Percentiles rank a stretch among this genome's conserved stretches.
Conservation (phyloP, 2,888 invertebrate species). For the Protophormia terraenovae region DNA sequence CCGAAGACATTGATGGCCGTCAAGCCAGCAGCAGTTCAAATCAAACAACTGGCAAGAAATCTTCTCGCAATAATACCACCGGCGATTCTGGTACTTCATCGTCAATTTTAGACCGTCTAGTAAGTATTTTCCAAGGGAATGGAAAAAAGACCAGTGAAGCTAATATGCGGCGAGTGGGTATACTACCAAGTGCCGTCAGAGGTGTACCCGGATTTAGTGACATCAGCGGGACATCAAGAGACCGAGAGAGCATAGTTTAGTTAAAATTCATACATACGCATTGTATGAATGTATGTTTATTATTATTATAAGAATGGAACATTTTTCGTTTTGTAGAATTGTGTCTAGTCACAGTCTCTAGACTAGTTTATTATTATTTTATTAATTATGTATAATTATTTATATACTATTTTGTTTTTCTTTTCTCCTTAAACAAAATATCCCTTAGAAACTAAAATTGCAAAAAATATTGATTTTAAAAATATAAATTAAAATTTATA, state of each 20-base stretch:
- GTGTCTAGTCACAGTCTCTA: conserved; percentile 79
- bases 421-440: background rate
- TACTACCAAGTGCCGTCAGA: conserved; percentile 77
- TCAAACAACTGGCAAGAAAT: conserved; percentile 72
- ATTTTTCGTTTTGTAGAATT: conserved; percentile 66
- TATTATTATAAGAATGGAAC: conserved; percentile 2
- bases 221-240: conserved; percentile 75
- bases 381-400: conserved; percentile 51
- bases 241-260: conserved; percentile 81
- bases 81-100: conserved; percentile 71
- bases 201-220: conserved; percentile 79
- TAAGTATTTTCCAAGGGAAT: conserved; percentile 88
- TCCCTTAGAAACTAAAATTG: background rate
- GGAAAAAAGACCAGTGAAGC: conserved; percentile 85
- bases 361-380: conserved; percentile 75
- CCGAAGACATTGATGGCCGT: conserved; percentile 75
- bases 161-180: conserved; percentile 77
- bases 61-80: conserved; percentile 73
- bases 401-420: conserved; percentile 48
- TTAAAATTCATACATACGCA: background rate
- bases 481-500: background rate
- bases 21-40: conserved; percentile 53
- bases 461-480: background rate
- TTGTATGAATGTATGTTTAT: conserved; percentile 49
- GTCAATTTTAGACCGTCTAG: conserved; percentile 88